Evolutionary conservation across 2,888 invertebrate genomes (phyloP).

Genomic region (Drosophila mayaguana): DNA sequence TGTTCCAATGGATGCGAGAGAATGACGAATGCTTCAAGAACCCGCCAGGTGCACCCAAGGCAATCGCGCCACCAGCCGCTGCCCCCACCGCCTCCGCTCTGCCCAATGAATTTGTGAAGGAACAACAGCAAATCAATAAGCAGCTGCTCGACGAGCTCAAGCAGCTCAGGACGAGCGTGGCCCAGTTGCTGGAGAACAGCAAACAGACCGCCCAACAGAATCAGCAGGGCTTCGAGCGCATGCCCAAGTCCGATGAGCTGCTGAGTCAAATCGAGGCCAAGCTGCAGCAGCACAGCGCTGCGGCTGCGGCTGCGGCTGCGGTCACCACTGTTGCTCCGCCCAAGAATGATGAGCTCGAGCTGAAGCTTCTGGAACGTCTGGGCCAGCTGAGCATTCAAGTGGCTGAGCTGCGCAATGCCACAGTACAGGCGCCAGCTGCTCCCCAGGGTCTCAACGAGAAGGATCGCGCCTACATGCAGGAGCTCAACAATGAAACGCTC

Average conservation of each 20-base stretch:
- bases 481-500: conserved; percentile 88
- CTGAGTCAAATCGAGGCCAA: conserved; percentile 82
- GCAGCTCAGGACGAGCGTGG: conserved; percentile 71
- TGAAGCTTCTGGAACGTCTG: conserved; percentile 85
- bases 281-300: conserved; percentile 75
- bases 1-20: conserved; percentile 84
- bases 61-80: conserved; percentile 17
- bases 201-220: conserved; percentile 76
- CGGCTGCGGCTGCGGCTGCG: conserved; percentile 63
- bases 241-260: conserved; percentile 79
- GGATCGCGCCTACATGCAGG: conserved; percentile 86
- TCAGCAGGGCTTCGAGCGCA: conserved; percentile 74
- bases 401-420: conserved; percentile 79
- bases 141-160: conserved; percentile 78
- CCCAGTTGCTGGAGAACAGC: conserved; percentile 71
- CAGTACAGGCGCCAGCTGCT: conserved; percentile 32
- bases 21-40: conserved; percentile 84
- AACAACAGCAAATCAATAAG: conserved; percentile 74
- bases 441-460: conserved; percentile 82
- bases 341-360: conserved; percentile 85
- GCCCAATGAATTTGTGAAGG: conserved; percentile 71
- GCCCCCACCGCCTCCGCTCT: conserved; percentile 34
- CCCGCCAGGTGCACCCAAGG: conserved; percentile 57
- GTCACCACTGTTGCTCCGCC: conserved; percentile 71
- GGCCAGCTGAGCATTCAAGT: conserved; percentile 85